Conservation (phyloP, 2,888 invertebrate species). For the Trichopria drosophilae region DNA sequence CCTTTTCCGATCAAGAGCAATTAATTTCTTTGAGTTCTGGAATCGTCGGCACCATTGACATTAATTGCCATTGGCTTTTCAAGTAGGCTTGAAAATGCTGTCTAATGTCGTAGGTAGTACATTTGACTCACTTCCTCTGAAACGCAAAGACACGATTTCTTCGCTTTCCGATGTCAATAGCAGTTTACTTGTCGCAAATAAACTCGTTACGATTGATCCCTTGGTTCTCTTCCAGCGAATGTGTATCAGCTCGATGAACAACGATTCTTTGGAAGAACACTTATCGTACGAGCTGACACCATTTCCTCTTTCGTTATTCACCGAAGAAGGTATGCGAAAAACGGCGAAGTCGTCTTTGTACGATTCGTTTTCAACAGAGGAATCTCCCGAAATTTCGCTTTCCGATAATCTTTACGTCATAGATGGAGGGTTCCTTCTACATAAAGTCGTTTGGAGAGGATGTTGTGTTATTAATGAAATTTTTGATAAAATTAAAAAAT, state of each 20-base stretch:
- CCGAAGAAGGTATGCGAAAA: constrained; percentile 34
- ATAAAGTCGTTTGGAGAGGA: constrained; percentile 28
- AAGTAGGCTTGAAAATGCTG: constrained; percentile 30
- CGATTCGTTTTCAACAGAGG: constrained; percentile 9
- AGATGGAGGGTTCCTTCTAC: constrained; percentile 33
- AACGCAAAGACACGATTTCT: too few relatives aligned
- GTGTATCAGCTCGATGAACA: constrained; percentile 32
- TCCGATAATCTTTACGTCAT: constrained; percentile 16
- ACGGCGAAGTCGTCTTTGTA: constrained; percentile 30
- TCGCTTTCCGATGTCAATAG: too few relatives aligned
- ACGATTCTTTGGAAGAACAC: constrained; percentile 21
- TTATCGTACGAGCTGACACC: constrained; percentile 36
- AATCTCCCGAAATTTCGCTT: not conserved
- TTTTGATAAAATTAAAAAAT: constrained; percentile 12
- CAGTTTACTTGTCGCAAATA: too few relatives aligned
- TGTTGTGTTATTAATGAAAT: constrained; percentile 24
- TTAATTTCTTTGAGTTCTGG: too few relatives aligned
- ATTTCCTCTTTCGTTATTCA: constrained; percentile 34
- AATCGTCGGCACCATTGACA: constrained; percentile 27
- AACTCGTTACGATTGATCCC: constrained; percentile 37
- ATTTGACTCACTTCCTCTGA: too few relatives aligned
- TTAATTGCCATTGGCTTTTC: constrained; percentile 36
- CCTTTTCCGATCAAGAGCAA: too few relatives aligned
- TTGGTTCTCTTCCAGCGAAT: constrained; percentile 39
- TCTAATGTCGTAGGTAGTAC: too few relatives aligned